A percentile compares a stretch with the other conserved stretches of the same genome.
Conservation (phyloP, 2,113 vertebrate species). For the Cyanoramphus novaezelandiae region DNA sequence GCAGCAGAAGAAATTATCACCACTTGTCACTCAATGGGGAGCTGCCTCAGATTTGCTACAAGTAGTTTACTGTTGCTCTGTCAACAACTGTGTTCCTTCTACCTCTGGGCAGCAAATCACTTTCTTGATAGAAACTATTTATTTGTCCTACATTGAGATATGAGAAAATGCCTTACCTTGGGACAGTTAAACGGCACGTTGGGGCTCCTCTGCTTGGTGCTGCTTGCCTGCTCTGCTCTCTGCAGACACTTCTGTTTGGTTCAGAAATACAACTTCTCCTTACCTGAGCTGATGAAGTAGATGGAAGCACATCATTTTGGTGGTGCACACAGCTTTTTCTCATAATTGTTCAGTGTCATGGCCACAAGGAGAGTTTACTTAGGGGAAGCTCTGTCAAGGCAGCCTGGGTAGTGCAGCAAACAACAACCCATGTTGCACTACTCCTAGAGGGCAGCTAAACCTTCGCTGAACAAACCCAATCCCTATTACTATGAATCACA, state of each 20-base stretch:
- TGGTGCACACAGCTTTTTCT: background rate
- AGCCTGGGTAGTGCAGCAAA: background rate
- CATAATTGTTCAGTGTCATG: background rate
- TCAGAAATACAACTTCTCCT: rapidly evolving
- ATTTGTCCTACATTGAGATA: background rate
- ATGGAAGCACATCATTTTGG: background rate
- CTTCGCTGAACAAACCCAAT: background rate
- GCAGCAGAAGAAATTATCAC: background rate
- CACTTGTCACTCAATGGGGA: rapidly evolving
- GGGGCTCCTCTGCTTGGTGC: rapidly evolving
- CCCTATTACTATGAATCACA: background rate
- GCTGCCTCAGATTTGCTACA: background rate
- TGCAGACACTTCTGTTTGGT: background rate
- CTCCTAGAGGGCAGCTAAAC: background rate
- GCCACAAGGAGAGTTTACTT: background rate
- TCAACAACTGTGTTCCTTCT: background rate
- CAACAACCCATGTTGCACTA: background rate
- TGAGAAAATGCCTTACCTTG: rapidly evolving
- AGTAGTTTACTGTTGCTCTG: background rate
- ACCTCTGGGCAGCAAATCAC: background rate
- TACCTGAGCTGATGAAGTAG: background rate
- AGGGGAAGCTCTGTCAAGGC: background rate
- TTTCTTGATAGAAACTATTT: background rate
- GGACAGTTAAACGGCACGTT: rapidly evolving
- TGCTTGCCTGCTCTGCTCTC: background rate